A percentile compares a stretch with the other conserved stretches of the same genome.
These are phyloP conservation scores for Ammodytes dubius DNA, from an alignment of 2,113 vertebrate species.

Conservation along the genomic window DNA sequence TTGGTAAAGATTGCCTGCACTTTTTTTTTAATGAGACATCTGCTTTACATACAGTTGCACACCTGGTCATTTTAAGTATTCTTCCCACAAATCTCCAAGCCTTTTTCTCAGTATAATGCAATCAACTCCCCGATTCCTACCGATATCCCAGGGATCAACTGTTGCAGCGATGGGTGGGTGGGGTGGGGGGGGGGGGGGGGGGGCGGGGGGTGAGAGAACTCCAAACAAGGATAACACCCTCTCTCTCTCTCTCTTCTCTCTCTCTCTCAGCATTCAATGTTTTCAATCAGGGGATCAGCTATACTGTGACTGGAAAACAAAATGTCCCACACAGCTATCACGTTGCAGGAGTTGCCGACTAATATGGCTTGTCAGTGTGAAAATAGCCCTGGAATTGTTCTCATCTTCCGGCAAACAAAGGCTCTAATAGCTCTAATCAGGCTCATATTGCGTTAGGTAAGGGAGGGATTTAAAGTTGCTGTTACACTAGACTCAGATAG, in stretches of 20 bases:
- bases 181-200: constrained; percentile 14
- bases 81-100: constrained; percentile 28
- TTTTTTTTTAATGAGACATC: constrained; percentile 2
- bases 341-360: constrained; percentile 59
- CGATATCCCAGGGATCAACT: constrained; percentile 70
- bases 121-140: constrained; percentile 47
- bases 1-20: background rate
- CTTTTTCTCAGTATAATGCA: constrained; percentile 31
- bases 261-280: constrained; percentile 67
- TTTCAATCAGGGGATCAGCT: constrained; percentile 78
- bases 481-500: constrained; percentile 40
- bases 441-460: constrained; percentile 60
- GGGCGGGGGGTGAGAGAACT: constrained; percentile 61
- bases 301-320: constrained; percentile 71
- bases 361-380: constrained; percentile 77
- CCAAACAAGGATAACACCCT: constrained; percentile 75
- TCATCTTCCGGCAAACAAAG: constrained; percentile 56
- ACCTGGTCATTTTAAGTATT: background rate
- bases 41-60: constrained; percentile 17
- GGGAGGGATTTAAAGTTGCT: constrained; percentile 69
- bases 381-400: constrained; percentile 74
- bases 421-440: constrained; percentile 73
- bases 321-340: constrained; percentile 73
- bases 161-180: constrained; percentile 55
- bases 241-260: too few species aligned